Base-by-base conservation (phyloP, 2,113 vertebrate genomes). In the Mustela nigripes region DNA sequence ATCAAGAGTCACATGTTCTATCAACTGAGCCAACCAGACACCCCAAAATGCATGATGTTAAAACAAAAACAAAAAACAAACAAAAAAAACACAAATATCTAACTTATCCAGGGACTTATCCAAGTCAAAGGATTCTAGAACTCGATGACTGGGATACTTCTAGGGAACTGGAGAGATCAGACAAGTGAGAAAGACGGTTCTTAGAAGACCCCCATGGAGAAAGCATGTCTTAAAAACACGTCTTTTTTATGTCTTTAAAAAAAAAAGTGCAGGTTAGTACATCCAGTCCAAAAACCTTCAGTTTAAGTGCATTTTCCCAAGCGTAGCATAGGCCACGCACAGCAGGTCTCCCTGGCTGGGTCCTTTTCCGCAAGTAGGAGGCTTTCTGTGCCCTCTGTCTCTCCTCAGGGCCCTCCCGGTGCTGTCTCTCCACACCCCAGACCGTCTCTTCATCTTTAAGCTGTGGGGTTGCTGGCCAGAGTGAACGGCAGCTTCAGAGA, bases 341-440 rank as follows among this genome's bases (percentile, higher is more conserved):
- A 4, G 8, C 3, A 89, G 89, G 18, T 1, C 0, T 2, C 2
- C 4, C 60, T 21, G 24, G 22, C 50, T 33, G 16, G 12, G 15
- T 12, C 8, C 11, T 36, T 45, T 36, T 39, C 16, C 4, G 15
- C 12, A 26, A 36, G 42, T 4, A 1, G 1, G 11, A 15, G 7
- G 63, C 24, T 24, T 42, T 11, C 56, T 7, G 2, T 7, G 58
- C 31, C 53, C 83, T 42, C 48, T 16, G 9, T 24, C 21, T 16
- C 28, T 58, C 74, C 67, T 36, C 31, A 4, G 1, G 4, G 39
- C 28, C 7, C 19, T 7, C 14, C 4, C 8, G 12, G 33, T 36
- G 16, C 33, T 36, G n/a, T 8, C 24, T 76, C 24, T 76, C 12
- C 39, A 28, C 39, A 76, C 12, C 15, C 12, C 7, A 76, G 39